Evolutionary conservation across 2,888 invertebrate species (phyloP), one percentile per base, ranked within the genome.

Genomic region (Autographa gamma): DNA sequence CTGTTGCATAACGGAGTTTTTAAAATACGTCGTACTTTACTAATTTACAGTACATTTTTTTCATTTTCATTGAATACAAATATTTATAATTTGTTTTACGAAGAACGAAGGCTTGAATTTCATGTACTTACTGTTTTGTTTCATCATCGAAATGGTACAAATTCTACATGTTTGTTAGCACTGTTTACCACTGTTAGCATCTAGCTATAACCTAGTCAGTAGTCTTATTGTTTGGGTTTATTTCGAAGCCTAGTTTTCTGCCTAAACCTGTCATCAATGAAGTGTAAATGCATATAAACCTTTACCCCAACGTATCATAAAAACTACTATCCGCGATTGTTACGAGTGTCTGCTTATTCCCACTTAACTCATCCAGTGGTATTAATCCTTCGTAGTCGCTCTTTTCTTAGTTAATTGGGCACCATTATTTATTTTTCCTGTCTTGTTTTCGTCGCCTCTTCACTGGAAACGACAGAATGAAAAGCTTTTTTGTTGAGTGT

Each of bases 321-420:
- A 59, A 59, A 34, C 32, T 32, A 31, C 31, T 25, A 25, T 59
- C 31, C 16, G 14, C 16, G 32, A 8, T 59, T 59, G 59, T 59
- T 31, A 11, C n/a, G 32, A 31, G 31, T 56, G 52, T n/a, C n/a
- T 54, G 4, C 34, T 25, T 56, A 56, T 66, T 62, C 9, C 14
- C 38, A n/a, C 52, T 60, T 18, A 70, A 18, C 76, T 66, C 62
- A 80, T 83, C 82, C 63, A 77, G 74, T 19, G 62, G 66, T 58
- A 41, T 60, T 71, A 66, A 71, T 69, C 79, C 81, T 59, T 69
- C 71, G 81, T 76, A 77, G 77, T 76, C 71, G 78, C 82, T 88
- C 87, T 86, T 89, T 87, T 85, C 88, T 86, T 87, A 88, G 86
- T 89, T 92, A 91, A 92, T 92, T 92, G 89, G 89, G 82, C 85